These are phyloP conservation scores for Aphelenchoides bicaudatus DNA, from an alignment of 2,888 invertebrate species.

Conservation along the genomic window DNA sequence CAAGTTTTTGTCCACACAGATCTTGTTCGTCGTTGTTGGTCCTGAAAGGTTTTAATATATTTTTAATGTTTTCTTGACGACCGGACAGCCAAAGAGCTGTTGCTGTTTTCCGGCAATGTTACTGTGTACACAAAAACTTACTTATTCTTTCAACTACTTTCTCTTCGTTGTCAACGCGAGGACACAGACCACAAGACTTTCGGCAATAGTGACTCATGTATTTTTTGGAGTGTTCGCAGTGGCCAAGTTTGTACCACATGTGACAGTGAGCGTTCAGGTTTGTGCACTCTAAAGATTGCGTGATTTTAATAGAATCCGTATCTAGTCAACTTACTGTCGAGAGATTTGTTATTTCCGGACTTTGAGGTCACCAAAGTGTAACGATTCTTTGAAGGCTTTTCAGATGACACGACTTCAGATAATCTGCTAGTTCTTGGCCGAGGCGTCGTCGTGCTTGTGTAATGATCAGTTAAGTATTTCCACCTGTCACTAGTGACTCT, in stretches of 20 bases:
- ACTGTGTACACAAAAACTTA: no score
- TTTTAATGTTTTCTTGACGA: no score
- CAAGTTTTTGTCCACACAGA: constrained; percentile 55
- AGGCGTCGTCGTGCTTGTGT: constrained; percentile 8
- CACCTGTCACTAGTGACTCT: constrained; percentile 14
- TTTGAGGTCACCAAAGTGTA: background rate
- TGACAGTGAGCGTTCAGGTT: constrained; percentile 60
- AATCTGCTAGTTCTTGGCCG: constrained; percentile 4
- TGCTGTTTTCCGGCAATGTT: constrained; percentile 21
- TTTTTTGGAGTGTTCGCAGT: constrained; percentile 59
- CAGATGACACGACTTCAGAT: background rate
- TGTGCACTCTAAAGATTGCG: constrained; percentile 47
- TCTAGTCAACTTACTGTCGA: no score
- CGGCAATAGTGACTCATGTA: constrained; percentile 61
- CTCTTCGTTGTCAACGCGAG: constrained; percentile 20
- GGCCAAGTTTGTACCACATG: constrained; percentile 61
- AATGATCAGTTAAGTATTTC: constrained; percentile 21
- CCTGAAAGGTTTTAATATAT: no score
- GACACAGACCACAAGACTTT: constrained; percentile 47
- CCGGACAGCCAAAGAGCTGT: no score
- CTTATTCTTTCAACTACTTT: no score
- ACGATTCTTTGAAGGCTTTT: background rate
- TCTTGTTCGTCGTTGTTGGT: no score
- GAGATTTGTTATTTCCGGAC: no score
- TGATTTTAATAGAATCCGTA: no score